phyloP scores from a whole-genome alignment of 2,797 vertebrate species.

The Phoxinus dragarum region DNA sequence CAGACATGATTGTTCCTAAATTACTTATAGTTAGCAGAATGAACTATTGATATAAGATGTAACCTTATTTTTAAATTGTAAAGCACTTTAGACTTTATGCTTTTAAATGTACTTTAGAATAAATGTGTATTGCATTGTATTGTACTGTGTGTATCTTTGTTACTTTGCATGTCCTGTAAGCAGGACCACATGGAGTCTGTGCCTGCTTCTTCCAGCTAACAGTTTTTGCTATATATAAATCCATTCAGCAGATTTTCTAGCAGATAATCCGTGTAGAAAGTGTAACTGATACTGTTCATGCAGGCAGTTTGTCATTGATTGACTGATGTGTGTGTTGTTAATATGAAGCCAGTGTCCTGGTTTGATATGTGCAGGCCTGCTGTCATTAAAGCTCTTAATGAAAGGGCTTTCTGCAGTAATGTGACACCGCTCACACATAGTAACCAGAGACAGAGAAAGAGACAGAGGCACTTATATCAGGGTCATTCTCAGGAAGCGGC shows the following conservation, averaged over 20 bases:
- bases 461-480: slow-evolving; percentile 20
- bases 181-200: not conserved
- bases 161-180: not conserved
- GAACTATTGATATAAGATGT: not conserved
- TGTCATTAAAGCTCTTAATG: slow-evolving; percentile 72
- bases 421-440: slow-evolving; percentile 31
- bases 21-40: not conserved
- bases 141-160: not conserved
- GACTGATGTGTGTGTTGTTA: slow-evolving; percentile 6
- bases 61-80: not conserved
- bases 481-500: not conserved
- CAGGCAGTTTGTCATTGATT: not conserved
- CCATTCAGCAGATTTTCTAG: not conserved
- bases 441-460: slow-evolving; percentile 22
- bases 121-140: not conserved
- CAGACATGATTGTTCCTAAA: not conserved
- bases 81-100: not conserved
- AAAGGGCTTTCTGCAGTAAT: slow-evolving; percentile 70
- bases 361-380: slow-evolving; percentile 43
- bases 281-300: not conserved
- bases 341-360: slow-evolving; percentile 30
- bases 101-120: not conserved
- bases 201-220: not conserved
- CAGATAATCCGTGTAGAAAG: not conserved
- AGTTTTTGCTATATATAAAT: not conserved